Evolutionary conservation across 2,888 invertebrate species (phyloP), one percentile per base, ranked within the genome.

Genomic region (Diarsia rubi): DNA sequence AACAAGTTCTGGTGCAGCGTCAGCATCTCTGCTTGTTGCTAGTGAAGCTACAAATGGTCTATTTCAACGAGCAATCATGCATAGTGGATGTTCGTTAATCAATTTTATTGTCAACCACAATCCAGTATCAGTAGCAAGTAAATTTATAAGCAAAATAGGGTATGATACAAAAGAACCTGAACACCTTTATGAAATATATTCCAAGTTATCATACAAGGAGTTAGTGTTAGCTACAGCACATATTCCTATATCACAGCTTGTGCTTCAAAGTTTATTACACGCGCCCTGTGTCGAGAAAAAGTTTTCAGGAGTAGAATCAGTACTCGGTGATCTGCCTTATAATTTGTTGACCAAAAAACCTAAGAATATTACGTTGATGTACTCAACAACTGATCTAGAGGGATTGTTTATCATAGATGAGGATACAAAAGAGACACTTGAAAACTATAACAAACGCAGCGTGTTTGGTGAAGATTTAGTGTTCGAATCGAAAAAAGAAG

Each of bases 1-100:
- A 3, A 94, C 95, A 82, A 96, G 96, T 73, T 95, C 96, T 44
- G 96, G 96, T 19, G 95, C 88, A 6, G 86, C 92, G 0, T 95
- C 95, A 0, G 83, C 88, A 0, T 92, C 95, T 0, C 75, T 95
- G 21, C 85, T 95, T 37, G 65, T 94, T 72, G 91, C 93, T 8
- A 95, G 93, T 84, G 86, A 93, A 63, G 83, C 88, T 16, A 92
- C 95, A n/a, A 82, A 91, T 54, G 95, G 94, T 12, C 83, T 96
- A 6, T 95, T 95, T 65, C 88, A 94, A 12, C 93, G 88, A 88
- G 95, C 92, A 1, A 95, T 96, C 47, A 80, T 95, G n/a, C 94
- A 94, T 75, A 96, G 96, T 78, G 96, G 96, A 16, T 92, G 94
- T 0, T 90, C 94, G 1, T 67, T 93, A 60, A 84, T 94, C 0